Evolutionary conservation across 2,888 invertebrate species (phyloP), one percentile per base, ranked within the genome.

Genomic region (Drymonia ruficornis): DNA sequence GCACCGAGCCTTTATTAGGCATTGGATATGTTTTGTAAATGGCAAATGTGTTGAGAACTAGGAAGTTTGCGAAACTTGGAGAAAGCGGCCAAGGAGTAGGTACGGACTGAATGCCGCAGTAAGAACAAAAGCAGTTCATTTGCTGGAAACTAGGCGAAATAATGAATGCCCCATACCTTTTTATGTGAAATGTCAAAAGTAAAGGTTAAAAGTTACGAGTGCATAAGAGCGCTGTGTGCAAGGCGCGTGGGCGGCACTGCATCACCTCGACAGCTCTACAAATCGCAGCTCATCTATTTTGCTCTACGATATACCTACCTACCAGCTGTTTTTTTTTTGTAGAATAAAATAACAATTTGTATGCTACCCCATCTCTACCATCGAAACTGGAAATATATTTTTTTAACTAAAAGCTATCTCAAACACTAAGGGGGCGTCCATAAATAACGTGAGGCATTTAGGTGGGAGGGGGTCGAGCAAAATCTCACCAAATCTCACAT

Each of bases 81-180:
- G 89, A 89, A 89, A 88, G 86, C 83, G 69, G 70, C 74, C 72
- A 79, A 84, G 83, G 78, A 84, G 75, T 77, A 70, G 53, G 71
- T 74, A 72, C 63, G 65, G 70, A 72, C 77, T 84, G 84, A 87
- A 88, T 85, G 74, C 82, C 72, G 75, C 75, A 74, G 70, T 76
- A 70, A 71, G 83, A 86, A 90, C 88, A 90, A 90, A 88, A 86
- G 87, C 81, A 78, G 82, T 86, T 88, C 84, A 86, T 89, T 89
- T 88, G 80, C 80, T 85, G 72, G 81, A 84, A 85, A 81, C 83
- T 83, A 77, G 76, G 83, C 78, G 80, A 84, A 84, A 87, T 90
- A 87, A 87, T 87, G 86, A 85, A 81, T 81, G 80, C 76, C 77
- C 77, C 84, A 81, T 84, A 80, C 74, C 66, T 70, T 69, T 81